Percentiles rank a stretch among this genome's conserved stretches.
Evolutionary conservation across 2,888 invertebrate species (phyloP).

Genomic region (Parascotia fuliginaria): DNA sequence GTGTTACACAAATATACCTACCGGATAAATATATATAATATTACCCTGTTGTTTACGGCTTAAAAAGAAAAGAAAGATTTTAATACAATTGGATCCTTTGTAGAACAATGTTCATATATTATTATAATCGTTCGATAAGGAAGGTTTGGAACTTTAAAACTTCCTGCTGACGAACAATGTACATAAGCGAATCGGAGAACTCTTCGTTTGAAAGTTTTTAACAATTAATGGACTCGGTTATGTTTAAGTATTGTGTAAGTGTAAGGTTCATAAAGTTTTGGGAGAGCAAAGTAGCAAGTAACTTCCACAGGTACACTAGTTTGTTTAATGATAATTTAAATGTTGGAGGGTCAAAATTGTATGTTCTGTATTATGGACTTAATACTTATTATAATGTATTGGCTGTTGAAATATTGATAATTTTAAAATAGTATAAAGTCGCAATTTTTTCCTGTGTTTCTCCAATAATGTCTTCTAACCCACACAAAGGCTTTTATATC

Average conservation of each 20-base stretch:
- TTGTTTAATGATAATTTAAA: constrained; percentile 10
- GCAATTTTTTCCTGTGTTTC: no score
- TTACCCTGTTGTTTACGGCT: no score
- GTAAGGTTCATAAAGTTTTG: constrained; percentile 19
- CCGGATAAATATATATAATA: no score
- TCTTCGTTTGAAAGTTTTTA: constrained; percentile 30
- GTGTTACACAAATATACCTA: no score
- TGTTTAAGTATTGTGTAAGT: constrained; percentile 18
- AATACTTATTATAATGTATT: background rate
- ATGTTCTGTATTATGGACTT: background rate
- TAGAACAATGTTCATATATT: background rate
- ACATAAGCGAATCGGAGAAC: constrained; percentile 21
- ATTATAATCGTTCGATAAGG: constrained; percentile 5
- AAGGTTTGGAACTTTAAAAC: constrained; percentile 19
- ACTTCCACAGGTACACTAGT: background rate
- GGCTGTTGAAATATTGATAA: no score
- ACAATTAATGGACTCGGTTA: constrained; percentile 31
- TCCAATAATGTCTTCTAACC: no score
- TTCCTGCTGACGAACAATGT: constrained; percentile 15
- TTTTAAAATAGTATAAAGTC: no score
- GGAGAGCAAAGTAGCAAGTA: constrained; percentile 11
- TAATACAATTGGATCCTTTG: background rate
- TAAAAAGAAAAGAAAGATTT: background rate
- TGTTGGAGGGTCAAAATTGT: background rate
- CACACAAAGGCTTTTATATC: no score